These are phyloP conservation scores for Zonotrichia albicollis DNA, from an alignment of 2,797 vertebrate species.

Conservation along the genomic window DNA sequence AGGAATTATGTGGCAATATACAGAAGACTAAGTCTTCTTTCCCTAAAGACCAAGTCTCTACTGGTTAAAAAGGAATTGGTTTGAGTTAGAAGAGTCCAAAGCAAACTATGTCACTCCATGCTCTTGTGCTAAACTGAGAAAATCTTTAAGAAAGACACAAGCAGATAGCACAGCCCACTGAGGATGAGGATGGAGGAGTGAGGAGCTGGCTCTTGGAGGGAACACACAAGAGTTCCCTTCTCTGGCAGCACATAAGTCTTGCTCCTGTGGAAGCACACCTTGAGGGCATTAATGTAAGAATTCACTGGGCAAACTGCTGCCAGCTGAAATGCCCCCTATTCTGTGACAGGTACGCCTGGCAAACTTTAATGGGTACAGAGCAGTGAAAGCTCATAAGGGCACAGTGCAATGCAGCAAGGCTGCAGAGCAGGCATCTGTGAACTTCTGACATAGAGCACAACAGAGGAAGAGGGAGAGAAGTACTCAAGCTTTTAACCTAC, in stretches of 20 bases:
- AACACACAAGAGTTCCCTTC: not conserved
- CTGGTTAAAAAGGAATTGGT: not conserved
- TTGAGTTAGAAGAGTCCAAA: not conserved
- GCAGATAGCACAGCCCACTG: not conserved
- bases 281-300: not conserved
- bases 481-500: conserved; percentile 60
- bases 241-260: accelerated
- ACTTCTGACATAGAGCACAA: not conserved
- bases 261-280: not conserved
- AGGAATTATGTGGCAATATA: not conserved
- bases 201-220: not conserved
- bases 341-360: not conserved
- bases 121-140: not conserved
- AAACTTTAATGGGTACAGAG: not conserved
- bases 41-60: not conserved
- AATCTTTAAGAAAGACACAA: not conserved
- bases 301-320: not conserved
- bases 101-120: not conserved
- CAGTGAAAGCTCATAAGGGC: not conserved
- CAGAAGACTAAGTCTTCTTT: not conserved
- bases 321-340: not conserved
- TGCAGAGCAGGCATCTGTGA: accelerated
- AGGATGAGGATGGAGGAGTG: not conserved
- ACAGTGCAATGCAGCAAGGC: accelerated
- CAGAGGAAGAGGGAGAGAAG: not conserved